Conservation (phyloP, 2,797 vertebrate genomes). For the Xyrichtys novacula region DNA sequence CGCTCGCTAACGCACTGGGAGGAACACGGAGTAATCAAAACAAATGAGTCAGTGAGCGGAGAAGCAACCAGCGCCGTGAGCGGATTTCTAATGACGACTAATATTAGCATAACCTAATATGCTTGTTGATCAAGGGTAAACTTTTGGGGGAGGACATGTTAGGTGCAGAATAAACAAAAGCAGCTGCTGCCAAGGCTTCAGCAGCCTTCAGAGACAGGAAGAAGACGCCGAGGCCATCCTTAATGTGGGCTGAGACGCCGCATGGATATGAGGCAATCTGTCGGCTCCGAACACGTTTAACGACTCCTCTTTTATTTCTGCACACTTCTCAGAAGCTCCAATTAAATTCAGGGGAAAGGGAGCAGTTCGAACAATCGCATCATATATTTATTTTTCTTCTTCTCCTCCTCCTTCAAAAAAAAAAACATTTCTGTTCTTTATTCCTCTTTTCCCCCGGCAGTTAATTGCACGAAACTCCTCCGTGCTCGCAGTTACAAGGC, state of each 20-base stretch:
- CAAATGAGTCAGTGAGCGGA: slow-evolving; percentile 70
- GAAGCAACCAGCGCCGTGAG: slow-evolving; percentile 58
- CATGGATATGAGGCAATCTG: slow-evolving; percentile 69
- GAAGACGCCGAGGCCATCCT: slow-evolving; percentile 56
- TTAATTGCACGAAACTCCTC: slow-evolving; percentile 69
- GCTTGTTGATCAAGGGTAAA: slow-evolving; percentile 79
- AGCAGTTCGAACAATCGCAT: slow-evolving; percentile 50
- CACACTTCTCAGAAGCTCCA: slow-evolving; percentile 66
- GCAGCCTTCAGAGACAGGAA: slow-evolving; percentile 55
- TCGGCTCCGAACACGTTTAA: slow-evolving; percentile 37
- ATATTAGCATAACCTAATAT: slow-evolving; percentile 81
- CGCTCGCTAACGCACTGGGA: slow-evolving; percentile 26
- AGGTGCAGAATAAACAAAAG: slow-evolving; percentile 77
- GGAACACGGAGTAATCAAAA: slow-evolving; percentile 67
- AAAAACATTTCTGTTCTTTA: slow-evolving; percentile 33
- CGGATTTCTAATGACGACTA: slow-evolving; percentile 68
- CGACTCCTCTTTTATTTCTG: slow-evolving; percentile 59
- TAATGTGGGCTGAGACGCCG: slow-evolving; percentile 55
- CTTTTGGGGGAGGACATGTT: slow-evolving; percentile 72
- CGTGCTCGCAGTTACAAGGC: slow-evolving; percentile 59
- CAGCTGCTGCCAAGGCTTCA: slow-evolving; percentile 70
- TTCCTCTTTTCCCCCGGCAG: slow-evolving; percentile 40
- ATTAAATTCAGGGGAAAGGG: slow-evolving; percentile 59
- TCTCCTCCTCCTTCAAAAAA: no score
- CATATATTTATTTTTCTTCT: slow-evolving; percentile 60